A percentile compares a stretch with the other conserved stretches of the same genome.
These are phyloP conservation scores for Eunapius fragilis DNA, from an alignment of 37 sponge, comb jelly and placozoan genomes.

Conservation along the genomic window DNA sequence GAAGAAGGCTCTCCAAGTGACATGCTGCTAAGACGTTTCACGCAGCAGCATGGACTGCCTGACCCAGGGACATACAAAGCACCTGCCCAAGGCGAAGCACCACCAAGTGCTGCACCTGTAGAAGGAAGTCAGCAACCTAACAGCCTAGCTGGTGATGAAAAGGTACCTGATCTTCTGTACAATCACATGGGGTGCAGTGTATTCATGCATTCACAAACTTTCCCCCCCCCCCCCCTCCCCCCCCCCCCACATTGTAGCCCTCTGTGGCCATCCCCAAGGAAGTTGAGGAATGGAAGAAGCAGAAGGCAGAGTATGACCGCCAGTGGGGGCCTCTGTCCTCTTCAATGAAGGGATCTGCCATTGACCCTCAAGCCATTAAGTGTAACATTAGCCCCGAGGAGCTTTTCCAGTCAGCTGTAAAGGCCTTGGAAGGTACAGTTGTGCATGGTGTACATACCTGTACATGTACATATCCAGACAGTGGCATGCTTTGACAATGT, in stretches of 20 bases:
- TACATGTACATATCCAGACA: too few relatives aligned
- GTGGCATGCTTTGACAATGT: too few relatives aligned
- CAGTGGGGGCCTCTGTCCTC: constrained; percentile 65
- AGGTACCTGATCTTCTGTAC: neutral
- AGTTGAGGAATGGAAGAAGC: constrained; percentile 52
- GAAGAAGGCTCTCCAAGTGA: constrained; percentile 57
- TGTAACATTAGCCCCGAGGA: constrained; percentile 29
- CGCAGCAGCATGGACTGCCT: constrained; percentile 43
- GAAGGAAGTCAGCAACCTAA: neutral
- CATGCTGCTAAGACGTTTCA: constrained; percentile 31
- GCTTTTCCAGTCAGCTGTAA: constrained; percentile 19
- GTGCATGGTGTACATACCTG: too few relatives aligned
- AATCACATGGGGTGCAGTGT: neutral
- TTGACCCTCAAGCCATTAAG: constrained; percentile 70
- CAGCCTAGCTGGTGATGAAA: neutral
- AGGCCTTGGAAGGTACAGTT: constrained; percentile 59
- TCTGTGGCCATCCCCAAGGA: constrained; percentile 5
- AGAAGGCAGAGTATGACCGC: constrained; percentile 40
- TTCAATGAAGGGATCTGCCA: constrained; percentile 78
- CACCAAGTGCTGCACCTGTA: neutral
- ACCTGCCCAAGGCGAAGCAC: neutral
- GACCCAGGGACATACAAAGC: constrained; percentile 16
- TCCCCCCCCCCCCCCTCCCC: too few relatives aligned
- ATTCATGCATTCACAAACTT: neutral
- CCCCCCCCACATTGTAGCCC: too few relatives aligned